Percentiles rank a stretch among this genome's conserved stretches.
Conservation (phyloP, 2,113 vertebrate species). For the Cryptoleucopteryx plumbea region DNA sequence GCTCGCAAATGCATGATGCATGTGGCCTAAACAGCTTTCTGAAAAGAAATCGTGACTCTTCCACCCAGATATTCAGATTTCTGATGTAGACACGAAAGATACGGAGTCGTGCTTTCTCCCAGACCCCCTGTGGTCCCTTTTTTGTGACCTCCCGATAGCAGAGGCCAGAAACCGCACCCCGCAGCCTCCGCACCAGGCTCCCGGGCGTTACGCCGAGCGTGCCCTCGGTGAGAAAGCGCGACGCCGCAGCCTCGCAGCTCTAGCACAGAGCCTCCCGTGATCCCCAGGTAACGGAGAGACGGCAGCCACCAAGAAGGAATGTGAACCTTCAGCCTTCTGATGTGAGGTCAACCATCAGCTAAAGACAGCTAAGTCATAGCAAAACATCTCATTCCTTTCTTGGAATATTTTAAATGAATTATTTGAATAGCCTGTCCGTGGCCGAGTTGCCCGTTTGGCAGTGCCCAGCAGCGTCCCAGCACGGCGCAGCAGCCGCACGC, state of each 20-base stretch:
- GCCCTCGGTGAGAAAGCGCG: neutral
- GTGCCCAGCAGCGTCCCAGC: neutral
- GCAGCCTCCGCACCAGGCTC: neutral
- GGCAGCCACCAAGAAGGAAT: neutral
- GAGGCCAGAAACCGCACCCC: neutral
- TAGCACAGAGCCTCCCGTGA: neutral
- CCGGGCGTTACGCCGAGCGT: neutral
- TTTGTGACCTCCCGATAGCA: neutral
- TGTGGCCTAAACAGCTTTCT: neutral
- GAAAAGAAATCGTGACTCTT: neutral
- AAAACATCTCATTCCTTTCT: neutral
- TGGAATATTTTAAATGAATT: neutral
- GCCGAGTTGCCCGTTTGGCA: neutral
- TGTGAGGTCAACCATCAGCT: neutral
- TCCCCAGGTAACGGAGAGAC: neutral
- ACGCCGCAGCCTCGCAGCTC: neutral
- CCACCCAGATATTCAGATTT: neutral
- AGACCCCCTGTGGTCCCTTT: neutral
- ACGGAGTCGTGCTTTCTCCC: rapidly evolving
- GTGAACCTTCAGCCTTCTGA: neutral
- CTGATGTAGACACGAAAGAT: neutral
- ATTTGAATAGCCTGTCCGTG: rapidly evolving
- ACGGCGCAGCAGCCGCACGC: rapidly evolving
- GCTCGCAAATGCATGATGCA: neutral
- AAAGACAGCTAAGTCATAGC: neutral